Conservation (phyloP, 2,797 vertebrate species). For the Natrix natrix region DNA sequence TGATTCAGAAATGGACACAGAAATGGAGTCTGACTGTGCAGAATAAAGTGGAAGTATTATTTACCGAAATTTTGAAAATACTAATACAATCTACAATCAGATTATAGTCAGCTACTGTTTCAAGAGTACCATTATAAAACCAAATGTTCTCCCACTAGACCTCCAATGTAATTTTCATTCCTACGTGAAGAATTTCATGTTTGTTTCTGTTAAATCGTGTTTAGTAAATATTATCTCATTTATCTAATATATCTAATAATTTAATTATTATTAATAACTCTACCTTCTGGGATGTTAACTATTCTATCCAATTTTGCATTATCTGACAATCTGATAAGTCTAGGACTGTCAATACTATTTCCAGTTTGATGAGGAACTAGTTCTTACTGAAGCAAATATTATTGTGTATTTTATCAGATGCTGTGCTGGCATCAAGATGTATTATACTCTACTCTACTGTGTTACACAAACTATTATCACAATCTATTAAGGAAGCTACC, state of each 20-base stretch:
- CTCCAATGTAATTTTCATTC: neutral
- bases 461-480: neutral
- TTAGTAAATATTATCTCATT: neutral
- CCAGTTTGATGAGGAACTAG: neutral
- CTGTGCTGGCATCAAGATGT: neutral
- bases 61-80: neutral
- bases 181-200: neutral
- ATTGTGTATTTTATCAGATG: neutral
- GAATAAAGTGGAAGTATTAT: neutral
- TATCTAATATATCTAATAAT: neutral
- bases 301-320: neutral
- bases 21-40: neutral
- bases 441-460: neutral
- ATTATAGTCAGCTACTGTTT: neutral
- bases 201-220: neutral
- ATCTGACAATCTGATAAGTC: neutral
- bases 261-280: neutral
- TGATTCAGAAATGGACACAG: neutral
- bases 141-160: neutral
- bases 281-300: neutral
- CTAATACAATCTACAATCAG: neutral
- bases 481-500: neutral
- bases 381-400: neutral
- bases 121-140: neutral
- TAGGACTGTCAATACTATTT: neutral